Conservation (phyloP, 1,140 invertebrate species). For the Pygmarrhopalites habei region DNA sequence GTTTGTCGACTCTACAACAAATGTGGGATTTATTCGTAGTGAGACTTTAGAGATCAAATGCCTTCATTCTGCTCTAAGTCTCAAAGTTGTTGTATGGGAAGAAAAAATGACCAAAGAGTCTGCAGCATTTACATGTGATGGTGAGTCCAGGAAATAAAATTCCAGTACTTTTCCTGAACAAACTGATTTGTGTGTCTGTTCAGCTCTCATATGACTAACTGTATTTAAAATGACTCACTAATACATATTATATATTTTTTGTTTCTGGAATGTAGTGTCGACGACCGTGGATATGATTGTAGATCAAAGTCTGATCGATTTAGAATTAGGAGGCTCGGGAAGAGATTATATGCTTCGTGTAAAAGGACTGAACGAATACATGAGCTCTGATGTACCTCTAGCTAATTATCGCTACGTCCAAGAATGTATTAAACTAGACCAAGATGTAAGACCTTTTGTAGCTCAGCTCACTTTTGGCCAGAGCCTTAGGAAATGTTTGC, state of each 20-base stretch:
- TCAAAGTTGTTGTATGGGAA: slow-evolving; percentile 73
- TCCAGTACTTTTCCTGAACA: no score
- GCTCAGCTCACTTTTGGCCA: no score
- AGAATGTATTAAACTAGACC: slow-evolving; percentile 85
- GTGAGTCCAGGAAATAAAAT: slow-evolving; percentile 51
- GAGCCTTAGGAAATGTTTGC: no score
- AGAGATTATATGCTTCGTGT: slow-evolving; percentile 67
- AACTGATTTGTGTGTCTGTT: no score
- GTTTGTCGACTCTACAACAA: slow-evolving; percentile 58
- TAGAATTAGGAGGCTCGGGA: slow-evolving; percentile 63
- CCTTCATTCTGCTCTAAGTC: slow-evolving; percentile 68
- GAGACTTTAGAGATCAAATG: slow-evolving; percentile 64
- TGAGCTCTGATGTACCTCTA: slow-evolving; percentile 51
- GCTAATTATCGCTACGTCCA: slow-evolving; percentile 89
- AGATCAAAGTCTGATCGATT: slow-evolving; percentile 71
- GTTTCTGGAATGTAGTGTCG: slow-evolving; percentile 72
- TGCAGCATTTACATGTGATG: slow-evolving; percentile 78
- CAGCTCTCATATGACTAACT: no score
- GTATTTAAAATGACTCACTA: no score
- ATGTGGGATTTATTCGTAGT: slow-evolving; percentile 73
- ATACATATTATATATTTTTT: no score
- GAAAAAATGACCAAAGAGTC: slow-evolving; percentile 52
- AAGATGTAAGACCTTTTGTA: no score
- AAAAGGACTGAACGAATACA: slow-evolving; percentile 71
- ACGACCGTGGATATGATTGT: slow-evolving; percentile 80